Conservation (phyloP, 1,140 invertebrate species). For the Bombyx mori region ASM3026992v2 NC_085128.1:9964001-9964500, state of each 20-base stretch:
- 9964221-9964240: constrained; percentile 16
- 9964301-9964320: constrained; percentile 15
- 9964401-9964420: too few species aligned
- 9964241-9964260: constrained; percentile 5
- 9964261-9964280: constrained; percentile 26
- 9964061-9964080: constrained; percentile 5
- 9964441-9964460: too few species aligned
- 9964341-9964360: too few species aligned
- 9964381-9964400: too few species aligned
- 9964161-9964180: constrained; percentile 28
- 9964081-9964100: constrained; percentile 18
- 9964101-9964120: constrained; percentile 25
- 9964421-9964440: too few species aligned
- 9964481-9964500: too few species aligned
- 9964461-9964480: too few species aligned
- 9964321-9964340: constrained; percentile 20
- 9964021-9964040: neutral
- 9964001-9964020: neutral
- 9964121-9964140: constrained; percentile 26
- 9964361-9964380: too few species aligned
- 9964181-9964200: constrained; percentile 45
- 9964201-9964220: constrained; percentile 41
- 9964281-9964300: constrained; percentile 10
- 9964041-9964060: neutral
- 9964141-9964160: constrained; percentile 24